phyloP scores from a whole-genome alignment of 2,113 vertebrate species.

The Neodon shergylaensis region DNA sequence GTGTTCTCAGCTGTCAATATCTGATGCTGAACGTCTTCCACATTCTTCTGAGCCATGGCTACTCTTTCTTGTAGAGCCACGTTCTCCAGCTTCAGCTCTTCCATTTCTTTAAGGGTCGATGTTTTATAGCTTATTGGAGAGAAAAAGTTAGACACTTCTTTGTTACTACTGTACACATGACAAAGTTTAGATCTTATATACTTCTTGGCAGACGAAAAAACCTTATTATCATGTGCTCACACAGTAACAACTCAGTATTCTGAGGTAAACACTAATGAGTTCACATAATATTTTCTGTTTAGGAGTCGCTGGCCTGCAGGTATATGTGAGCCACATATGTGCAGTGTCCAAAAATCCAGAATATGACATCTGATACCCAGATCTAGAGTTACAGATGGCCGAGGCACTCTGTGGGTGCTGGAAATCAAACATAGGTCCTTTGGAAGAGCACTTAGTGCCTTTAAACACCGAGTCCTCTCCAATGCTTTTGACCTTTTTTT shows the following conservation, averaged over 20 bases:
- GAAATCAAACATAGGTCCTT: not conserved
- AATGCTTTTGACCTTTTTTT: not conserved
- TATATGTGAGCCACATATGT: not conserved
- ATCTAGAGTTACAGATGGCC: not conserved
- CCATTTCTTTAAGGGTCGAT: constrained; percentile 80
- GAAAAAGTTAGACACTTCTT: constrained; percentile 36
- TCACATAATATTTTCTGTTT: not conserved
- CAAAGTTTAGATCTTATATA: not conserved
- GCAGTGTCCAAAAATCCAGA: not conserved
- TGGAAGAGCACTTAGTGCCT: not conserved
- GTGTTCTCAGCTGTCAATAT: constrained; percentile 81
- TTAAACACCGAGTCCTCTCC: not conserved
- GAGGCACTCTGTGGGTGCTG: not conserved
- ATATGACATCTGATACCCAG: not conserved
- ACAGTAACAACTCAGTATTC: constrained; percentile 23
- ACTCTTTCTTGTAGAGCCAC: constrained; percentile 84
- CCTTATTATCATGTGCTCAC: not conserved
- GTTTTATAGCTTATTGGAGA: constrained; percentile 84
- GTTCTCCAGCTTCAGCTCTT: constrained; percentile 78
- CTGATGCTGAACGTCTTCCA: constrained; percentile 83
- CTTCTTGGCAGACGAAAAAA: constrained; percentile 1
- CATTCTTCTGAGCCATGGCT: constrained; percentile 76
- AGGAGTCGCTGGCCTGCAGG: not conserved
- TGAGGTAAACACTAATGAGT: not conserved
- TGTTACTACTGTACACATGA: not conserved